Evolutionary conservation across 2,113 vertebrate genomes (phyloP).

Genomic region (Anhinga anhinga): DNA sequence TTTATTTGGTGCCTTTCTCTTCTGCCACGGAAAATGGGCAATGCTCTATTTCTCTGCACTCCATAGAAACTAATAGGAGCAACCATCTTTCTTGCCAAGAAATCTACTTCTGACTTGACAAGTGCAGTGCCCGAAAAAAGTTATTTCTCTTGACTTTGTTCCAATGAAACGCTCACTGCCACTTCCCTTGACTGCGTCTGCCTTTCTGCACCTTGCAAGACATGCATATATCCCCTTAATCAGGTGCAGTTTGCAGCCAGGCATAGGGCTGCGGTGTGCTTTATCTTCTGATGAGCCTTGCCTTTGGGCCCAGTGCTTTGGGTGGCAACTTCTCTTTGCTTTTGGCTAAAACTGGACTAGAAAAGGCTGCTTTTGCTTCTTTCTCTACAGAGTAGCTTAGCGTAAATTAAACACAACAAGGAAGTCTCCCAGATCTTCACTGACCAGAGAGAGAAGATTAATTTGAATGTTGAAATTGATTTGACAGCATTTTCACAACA

Average conservation of each 20-base stretch:
- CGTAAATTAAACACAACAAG: background rate
- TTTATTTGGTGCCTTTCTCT: background rate
- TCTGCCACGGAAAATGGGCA: background rate
- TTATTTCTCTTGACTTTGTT: background rate
- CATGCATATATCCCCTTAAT: accelerated
- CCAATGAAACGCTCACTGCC: background rate
- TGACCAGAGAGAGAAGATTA: background rate
- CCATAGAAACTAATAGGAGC: background rate
- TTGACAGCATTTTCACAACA: background rate
- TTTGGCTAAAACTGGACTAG: background rate
- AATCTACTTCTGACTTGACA: background rate
- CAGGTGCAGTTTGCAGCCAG: background rate
- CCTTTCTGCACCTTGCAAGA: background rate
- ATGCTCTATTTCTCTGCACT: background rate
- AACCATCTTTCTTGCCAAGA: background rate
- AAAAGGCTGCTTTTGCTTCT: background rate
- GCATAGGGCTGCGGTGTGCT: background rate
- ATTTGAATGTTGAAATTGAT: background rate
- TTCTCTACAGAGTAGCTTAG: background rate
- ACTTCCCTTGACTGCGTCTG: background rate
- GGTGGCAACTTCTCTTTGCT: background rate
- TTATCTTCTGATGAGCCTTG: background rate
- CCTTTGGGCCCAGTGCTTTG: background rate
- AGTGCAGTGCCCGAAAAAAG: background rate
- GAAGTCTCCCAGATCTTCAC: background rate